Base-by-base conservation (phyloP, 2,888 invertebrate species). In the Lissonota sp. region DNA sequence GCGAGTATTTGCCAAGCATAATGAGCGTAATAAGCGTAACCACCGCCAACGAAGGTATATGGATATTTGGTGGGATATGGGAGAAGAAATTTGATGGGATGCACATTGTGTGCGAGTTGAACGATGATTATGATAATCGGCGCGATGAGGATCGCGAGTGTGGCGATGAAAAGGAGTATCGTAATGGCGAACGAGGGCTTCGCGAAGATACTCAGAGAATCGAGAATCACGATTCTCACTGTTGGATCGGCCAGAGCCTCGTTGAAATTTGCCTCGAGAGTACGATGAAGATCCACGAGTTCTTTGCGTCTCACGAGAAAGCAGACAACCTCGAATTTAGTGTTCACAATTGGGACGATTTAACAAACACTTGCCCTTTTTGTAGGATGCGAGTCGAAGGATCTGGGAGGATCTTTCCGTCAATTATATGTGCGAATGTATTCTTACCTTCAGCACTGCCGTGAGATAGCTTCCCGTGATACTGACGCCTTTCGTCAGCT, bases 401-500 rank as follows among this genome's bases (percentile, higher is more conserved):
- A 26, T 26, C 26, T 26, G 26, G 26, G 26, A 26, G 26, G 26
- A 4, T 7, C 6, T 49, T n/a, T 14, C 8, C 14, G 1, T 8
- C 39, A 10, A 37, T 1, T 26, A 42, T 3, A 26, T n/a, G 26
- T 26, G 26, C 26, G 3, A 26, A 26, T 26, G 26, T 1, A 26
- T 26, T 72, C 39, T n/a, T 71, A 83, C 82, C 82, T 83, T 83
- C 3, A 83, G 73, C 4, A 70, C 66, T 6, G 75, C 37, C 1
- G 80, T 67, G 7, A 74, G 44, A 62, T 73, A 84, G 26, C 85
- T 83, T 16, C 83, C 69, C 42, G 82, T 49, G 4, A 83, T 60
- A 7, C 85, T 84, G 16, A 86, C 53, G 55, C 85, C 82, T 39
- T 75, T 83, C 4, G 84, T 82, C 0, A 85, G 74, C 1, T 82